phyloP scores from a whole-genome alignment of 2,113 vertebrate species.

The Nibea albiflora region DNA sequence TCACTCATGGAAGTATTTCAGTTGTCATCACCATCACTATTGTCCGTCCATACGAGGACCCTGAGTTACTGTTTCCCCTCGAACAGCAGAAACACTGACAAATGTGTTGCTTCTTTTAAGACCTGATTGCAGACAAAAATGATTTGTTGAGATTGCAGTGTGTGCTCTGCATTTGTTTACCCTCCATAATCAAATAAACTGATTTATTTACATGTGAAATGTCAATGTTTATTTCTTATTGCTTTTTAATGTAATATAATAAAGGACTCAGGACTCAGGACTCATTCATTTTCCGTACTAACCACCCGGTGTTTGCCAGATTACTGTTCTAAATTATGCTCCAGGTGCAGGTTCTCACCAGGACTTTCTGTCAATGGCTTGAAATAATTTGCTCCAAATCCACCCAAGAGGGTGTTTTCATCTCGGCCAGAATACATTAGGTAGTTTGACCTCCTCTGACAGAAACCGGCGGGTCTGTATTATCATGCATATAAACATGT shows the following conservation, averaged over 20 bases:
- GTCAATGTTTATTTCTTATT: neutral
- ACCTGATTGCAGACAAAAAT: neutral
- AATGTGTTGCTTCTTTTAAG: neutral
- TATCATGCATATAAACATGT: slow-evolving; percentile 68
- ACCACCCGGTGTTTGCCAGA: slow-evolving; percentile 32
- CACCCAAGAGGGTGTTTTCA: slow-evolving; percentile 47
- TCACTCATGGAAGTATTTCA: neutral
- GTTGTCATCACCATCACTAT: neutral
- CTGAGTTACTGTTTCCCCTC: neutral
- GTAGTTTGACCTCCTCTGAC: slow-evolving; percentile 60
- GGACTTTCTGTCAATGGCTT: slow-evolving; percentile 40
- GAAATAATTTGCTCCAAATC: slow-evolving; percentile 58
- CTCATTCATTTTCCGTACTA: neutral
- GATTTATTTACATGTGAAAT: neutral
- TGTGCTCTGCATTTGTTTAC: neutral
- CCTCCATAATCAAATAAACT: neutral
- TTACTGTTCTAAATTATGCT: slow-evolving; percentile 35
- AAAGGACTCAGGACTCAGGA: neutral
- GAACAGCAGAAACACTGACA: neutral
- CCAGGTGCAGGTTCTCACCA: slow-evolving; percentile 22
- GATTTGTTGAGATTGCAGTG: too few species aligned
- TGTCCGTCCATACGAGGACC: neutral
- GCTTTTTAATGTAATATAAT: neutral
- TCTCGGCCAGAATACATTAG: slow-evolving; percentile 53
- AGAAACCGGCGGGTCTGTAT: slow-evolving; percentile 27